Conservation (phyloP, 2,797 vertebrate genomes). For the Mus spretus region DNA sequence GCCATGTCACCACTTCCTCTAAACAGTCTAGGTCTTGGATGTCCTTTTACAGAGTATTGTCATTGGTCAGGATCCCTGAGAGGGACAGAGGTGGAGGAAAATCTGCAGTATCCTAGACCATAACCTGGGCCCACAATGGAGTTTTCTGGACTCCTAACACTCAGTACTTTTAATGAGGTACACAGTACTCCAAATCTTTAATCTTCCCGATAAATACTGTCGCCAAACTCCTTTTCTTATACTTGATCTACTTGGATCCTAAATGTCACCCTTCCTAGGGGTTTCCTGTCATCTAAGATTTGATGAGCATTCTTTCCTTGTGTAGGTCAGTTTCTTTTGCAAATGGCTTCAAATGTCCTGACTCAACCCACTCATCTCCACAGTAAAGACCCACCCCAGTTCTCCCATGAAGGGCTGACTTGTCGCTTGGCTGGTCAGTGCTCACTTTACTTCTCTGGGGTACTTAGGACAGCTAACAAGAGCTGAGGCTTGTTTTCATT, state of each 20-base stretch:
- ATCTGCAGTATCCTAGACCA: neutral
- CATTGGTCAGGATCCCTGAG: neutral
- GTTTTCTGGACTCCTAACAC: neutral
- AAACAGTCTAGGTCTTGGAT: neutral
- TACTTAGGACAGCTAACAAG: neutral
- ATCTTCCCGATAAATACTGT: neutral
- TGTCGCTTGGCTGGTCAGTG: neutral
- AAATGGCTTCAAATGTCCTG: neutral
- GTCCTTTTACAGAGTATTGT: neutral
- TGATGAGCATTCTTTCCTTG: neutral
- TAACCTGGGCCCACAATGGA: neutral
- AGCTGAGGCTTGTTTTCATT: neutral
- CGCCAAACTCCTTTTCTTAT: neutral
- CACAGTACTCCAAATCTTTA: neutral
- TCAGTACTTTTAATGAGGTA: neutral
- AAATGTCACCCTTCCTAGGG: neutral
- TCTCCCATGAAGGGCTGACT: too few relatives aligned
- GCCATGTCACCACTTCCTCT: neutral
- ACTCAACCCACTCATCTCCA: neutral
- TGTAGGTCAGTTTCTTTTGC: neutral
- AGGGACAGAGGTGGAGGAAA: neutral
- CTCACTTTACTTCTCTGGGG: neutral
- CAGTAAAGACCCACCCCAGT: neutral
- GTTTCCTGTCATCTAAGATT: neutral
- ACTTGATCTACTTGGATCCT: neutral